These are phyloP conservation scores for Cephus cinctus DNA, from an alignment of 1,140 invertebrate species.

Conservation along the genomic window DNA sequence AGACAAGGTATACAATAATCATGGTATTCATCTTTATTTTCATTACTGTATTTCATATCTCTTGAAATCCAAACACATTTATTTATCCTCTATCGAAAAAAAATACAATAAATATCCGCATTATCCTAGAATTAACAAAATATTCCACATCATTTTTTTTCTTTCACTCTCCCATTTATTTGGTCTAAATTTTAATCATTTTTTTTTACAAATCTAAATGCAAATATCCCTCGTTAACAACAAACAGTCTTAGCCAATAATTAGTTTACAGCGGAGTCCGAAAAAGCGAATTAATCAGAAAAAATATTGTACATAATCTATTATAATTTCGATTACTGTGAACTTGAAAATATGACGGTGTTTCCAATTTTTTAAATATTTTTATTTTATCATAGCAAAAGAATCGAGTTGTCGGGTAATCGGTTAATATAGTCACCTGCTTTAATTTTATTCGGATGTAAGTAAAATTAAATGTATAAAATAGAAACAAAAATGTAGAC, in stretches of 20 bases:
- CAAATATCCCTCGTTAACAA: conserved; percentile 29
- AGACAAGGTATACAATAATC: too few relatives aligned
- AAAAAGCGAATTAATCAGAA: too few relatives aligned
- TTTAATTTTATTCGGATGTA: background rate
- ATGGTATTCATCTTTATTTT: conserved; percentile 14
- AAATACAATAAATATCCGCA: conserved; percentile 48
- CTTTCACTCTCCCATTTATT: conserved; percentile 16
- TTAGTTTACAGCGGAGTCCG: conserved; percentile 16
- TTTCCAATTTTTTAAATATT: conserved; percentile 22
- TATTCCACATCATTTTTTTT: conserved; percentile 25
- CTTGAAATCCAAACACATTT: conserved; percentile 48
- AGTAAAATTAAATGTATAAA: conserved; percentile 10
- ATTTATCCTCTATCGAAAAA: conserved; percentile 40
- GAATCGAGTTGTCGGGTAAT: conserved; percentile 13
- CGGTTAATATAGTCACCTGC: conserved; percentile 1
- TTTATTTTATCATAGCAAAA: conserved; percentile 12
- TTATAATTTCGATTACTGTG: conserved; percentile 7
- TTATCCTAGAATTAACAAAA: conserved; percentile 48
- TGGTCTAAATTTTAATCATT: conserved; percentile 22
- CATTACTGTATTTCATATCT: conserved; percentile 35
- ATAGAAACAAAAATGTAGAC: conserved; percentile 6
- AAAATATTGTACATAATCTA: too few relatives aligned
- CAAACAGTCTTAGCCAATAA: conserved; percentile 34
- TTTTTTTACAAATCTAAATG: conserved; percentile 46
- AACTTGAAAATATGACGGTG: conserved; percentile 17